Evolutionary conservation across 2,113 vertebrate species (phyloP), one percentile per base, ranked within the genome.

Genomic region (Choloepus hoffmanni): DNA sequence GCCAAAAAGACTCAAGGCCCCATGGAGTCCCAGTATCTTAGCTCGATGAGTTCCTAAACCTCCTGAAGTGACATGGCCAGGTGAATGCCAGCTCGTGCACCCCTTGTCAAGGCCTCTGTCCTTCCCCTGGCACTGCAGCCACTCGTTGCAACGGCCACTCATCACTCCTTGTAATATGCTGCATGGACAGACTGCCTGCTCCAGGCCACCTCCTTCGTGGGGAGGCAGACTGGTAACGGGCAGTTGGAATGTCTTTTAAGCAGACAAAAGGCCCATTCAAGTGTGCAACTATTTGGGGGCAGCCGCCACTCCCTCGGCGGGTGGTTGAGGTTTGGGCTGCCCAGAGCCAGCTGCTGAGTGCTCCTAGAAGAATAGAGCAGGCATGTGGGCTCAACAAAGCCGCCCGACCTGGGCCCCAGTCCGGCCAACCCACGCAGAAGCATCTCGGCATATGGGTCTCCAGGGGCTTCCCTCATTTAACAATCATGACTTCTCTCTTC

Each of bases 181-280:
- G 95, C 8, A 84, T 97, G 98, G 98, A 98, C 98, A 98, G 98
- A 97, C 98, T 95, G 97, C 90, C 96, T 74, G 74, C 95, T 36
- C 70, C 67, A 85, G 30, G 93, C 95, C 13, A 87, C 81, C 50
- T 76, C 93, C 96, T 97, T 98, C 98, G 86, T 94, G 89, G 24
- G 2, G 92, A 78, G 96, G 98, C 98, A 95, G 98, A 97, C 98
- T 98, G 98, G 97, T 98, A 98, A 98, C 95, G 94, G 98, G 98
- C 99, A 78, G 98, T 98, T 99, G 98, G 98, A 98, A 98, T 98
- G 98, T 98, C 98, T 98, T 98, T 96, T 98, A 76, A 89, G 93
- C 93, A 97, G 95, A 99, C 99, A 99, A 99, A 98, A 97, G 98
- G 97, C 85, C 97, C 98, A 98, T 96, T 99, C 98, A 98, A 98